Percentiles rank a stretch among this genome's conserved stretches.
Evolutionary conservation across 2,888 invertebrate species (phyloP).

Genomic region (Philonicus albiceps): DNA sequence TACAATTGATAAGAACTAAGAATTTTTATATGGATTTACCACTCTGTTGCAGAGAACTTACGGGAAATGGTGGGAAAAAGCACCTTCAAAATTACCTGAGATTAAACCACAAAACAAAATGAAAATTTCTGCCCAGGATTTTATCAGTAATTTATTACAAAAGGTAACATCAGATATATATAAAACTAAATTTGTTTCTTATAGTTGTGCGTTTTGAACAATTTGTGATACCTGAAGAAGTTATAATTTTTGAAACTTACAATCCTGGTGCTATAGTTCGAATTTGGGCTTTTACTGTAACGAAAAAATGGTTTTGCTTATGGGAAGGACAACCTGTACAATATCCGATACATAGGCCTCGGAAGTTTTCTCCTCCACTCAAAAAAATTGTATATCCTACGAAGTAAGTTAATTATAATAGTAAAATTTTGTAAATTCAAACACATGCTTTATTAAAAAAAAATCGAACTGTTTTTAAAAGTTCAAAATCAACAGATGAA

Average conservation of each 20-base stretch:
- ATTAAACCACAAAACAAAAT: constrained; percentile 79
- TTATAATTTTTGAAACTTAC: constrained; percentile 84
- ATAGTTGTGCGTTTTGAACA: constrained; percentile 61
- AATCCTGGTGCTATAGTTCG: constrained; percentile 85
- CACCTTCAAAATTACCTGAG: constrained; percentile 74
- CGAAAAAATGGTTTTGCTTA: constrained; percentile 73
- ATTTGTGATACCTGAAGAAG: constrained; percentile 61
- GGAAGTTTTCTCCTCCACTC: constrained; percentile 80
- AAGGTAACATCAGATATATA: not conserved
- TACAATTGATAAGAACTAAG: not conserved
- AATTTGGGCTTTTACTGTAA: constrained; percentile 73
- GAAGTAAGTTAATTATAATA: constrained; percentile 61
- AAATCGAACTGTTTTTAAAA: too few relatives aligned
- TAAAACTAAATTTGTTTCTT: constrained; percentile 36
- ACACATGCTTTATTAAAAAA: not conserved
- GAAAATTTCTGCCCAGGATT: constrained; percentile 77
- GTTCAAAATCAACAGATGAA: too few relatives aligned
- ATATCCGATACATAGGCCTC: constrained; percentile 65
- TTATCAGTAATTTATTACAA: constrained; percentile 69
- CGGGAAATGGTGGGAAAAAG: constrained; percentile 84
- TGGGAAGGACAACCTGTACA: constrained; percentile 78
- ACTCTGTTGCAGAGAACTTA: constrained; percentile 73
- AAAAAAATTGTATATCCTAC: constrained; percentile 67
- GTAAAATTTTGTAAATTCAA: not conserved
- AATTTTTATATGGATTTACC: not conserved